phyloP scores from a whole-genome alignment of 2,113 vertebrate genomes.

The Meleagris gallopavo region DNA sequence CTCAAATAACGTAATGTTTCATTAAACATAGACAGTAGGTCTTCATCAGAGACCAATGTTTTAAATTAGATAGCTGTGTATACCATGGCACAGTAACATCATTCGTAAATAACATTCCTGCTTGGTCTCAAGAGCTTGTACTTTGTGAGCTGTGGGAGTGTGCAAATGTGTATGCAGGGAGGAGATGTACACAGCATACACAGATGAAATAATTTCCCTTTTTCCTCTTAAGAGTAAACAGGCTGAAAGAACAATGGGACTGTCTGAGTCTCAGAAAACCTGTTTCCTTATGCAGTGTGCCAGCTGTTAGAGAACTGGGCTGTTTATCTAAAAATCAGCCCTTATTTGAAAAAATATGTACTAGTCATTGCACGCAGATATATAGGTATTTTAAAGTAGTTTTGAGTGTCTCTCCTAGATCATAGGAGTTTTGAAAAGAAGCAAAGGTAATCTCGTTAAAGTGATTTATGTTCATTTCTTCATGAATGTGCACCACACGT shows the following conservation, averaged over 20 bases:
- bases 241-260: neutral
- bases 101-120: neutral
- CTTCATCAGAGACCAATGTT: neutral
- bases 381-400: neutral
- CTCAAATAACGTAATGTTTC: neutral
- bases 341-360: neutral
- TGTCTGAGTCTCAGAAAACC: neutral
- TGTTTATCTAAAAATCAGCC: neutral
- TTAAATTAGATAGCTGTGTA: neutral
- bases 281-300: neutral
- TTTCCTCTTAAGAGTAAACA: neutral
- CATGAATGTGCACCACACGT: neutral
- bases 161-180: neutral
- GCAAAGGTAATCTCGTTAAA: neutral
- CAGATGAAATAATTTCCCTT: neutral
- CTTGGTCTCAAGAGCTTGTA: neutral
- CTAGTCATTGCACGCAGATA: neutral
- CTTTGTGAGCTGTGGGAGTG: accelerated
- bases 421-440: conserved; percentile 4
- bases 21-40: neutral
- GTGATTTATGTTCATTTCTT: neutral
- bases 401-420: neutral
- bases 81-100: neutral
- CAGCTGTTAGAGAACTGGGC: neutral
- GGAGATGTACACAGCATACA: neutral